These are phyloP conservation scores for Pachydiplax longipennis DNA, from an alignment of 2,888 invertebrate genomes.

Conservation along the genomic window DNA sequence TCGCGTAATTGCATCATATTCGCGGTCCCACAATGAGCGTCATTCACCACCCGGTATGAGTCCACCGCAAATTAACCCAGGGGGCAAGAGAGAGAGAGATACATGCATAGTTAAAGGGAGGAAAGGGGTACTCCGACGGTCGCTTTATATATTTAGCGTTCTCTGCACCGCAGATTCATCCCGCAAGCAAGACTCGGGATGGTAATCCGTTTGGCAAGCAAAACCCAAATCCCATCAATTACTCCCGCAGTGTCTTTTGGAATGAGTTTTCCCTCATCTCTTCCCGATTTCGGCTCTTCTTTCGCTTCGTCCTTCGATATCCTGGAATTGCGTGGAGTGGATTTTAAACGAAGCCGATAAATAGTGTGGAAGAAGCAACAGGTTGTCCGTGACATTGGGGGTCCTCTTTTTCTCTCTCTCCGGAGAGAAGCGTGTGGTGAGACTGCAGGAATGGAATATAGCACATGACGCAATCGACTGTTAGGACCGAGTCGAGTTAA, in stretches of 20 bases:
- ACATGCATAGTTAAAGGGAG: too few species aligned
- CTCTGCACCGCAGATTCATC: not conserved
- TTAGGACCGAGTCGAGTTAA: too few species aligned
- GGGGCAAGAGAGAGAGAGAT: too few species aligned
- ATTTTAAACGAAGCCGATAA: slow-evolving; percentile 1
- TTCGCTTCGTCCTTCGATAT: not conserved
- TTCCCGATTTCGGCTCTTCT: not conserved
- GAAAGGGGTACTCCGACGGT: too few species aligned
- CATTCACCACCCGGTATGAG: too few species aligned
- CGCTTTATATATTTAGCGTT: too few species aligned
- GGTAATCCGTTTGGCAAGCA: not conserved
- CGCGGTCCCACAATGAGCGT: too few species aligned
- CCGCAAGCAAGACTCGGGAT: not conserved
- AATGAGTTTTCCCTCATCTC: not conserved
- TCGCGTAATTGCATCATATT: too few species aligned
- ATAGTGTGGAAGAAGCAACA: slow-evolving; percentile 3
- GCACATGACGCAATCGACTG: too few species aligned
- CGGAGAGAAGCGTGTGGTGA: not conserved
- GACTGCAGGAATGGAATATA: too few species aligned
- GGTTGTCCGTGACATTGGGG: slow-evolving; percentile 30
- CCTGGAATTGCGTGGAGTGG: not conserved
- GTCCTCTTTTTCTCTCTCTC: not conserved
- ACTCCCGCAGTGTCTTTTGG: not conserved
- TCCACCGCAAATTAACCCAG: too few species aligned
- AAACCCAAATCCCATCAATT: not conserved